Base-by-base conservation (phyloP, 1,140 invertebrate species). In the Bathynomus jamesi region DNA sequence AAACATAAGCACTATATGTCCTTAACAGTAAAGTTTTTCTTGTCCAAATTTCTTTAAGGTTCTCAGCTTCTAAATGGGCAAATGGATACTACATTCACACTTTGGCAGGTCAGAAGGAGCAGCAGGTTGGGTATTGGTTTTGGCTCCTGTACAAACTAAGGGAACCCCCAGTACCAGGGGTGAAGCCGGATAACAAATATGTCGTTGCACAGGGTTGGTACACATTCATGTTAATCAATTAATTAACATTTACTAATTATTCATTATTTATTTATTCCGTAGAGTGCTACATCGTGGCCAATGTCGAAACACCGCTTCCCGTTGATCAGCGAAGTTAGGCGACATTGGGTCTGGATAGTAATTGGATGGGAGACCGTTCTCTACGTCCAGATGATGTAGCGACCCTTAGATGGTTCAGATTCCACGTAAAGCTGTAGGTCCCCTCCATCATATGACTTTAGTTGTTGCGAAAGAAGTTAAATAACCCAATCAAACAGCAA, bases 11-110 rank as follows among this genome's bases (percentile, higher is more conserved):
- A n/a, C n/a, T n/a, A n/a, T n/a, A n/a, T n/a, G n/a, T n/a, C n/a
- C n/a, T n/a, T n/a, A n/a, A n/a, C n/a, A n/a, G n/a, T n/a, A n/a
- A n/a, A n/a, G n/a, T n/a, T n/a, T n/a, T n/a, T n/a, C n/a, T n/a
- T n/a, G n/a, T n/a, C n/a, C n/a, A n/a, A n/a, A n/a, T n/a, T n/a
- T n/a, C n/a, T n/a, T n/a, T 53, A 79, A 86, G 89, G 78, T 92
- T 91, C 79, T 87, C 88, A 69, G 90, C 91, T 0, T 89, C 90
- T 29, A 89, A 92, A 80, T 94, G 92, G 92, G 91, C 91, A 0
- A 93, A 93, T 78, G 92, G 92, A 1, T 91, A 94, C 79, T 94
- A 94, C 80, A 90, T 94, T 28, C 91, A 94, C 81, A 93, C 91
- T 3, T 82, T 94, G 60, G 89, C 89, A n/a, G 91, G 91, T 0